These are phyloP conservation scores for Rhynchopsitta pachyrhyncha DNA, from an alignment of 2,113 vertebrate genomes.

Conservation along the genomic window DNA sequence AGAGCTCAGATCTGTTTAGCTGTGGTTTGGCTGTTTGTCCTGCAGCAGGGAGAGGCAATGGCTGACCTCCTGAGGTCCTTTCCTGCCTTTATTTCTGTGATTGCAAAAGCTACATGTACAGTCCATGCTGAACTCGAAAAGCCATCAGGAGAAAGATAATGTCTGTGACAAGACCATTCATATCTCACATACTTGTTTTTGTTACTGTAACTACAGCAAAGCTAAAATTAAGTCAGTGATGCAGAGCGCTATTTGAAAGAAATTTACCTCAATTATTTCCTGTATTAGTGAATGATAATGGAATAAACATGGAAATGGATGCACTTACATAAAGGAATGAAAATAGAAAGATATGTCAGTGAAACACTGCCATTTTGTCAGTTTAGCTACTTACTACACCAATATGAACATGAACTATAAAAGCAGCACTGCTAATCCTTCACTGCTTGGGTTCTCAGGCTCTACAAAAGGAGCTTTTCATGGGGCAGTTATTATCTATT, in stretches of 20 bases:
- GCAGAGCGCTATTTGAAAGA: constrained; percentile 15
- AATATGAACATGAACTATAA: not conserved
- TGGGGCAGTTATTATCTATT: not conserved
- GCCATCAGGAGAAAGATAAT: not conserved
- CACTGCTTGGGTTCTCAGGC: not conserved
- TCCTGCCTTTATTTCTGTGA: not conserved
- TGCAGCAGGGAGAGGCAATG: not conserved
- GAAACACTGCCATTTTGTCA: constrained; percentile 27
- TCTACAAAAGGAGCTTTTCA: not conserved
- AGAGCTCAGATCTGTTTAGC: not conserved
- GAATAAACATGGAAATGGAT: constrained; percentile 23
- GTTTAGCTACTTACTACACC: not conserved
- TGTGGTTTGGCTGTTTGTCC: not conserved
- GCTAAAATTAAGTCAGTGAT: constrained; percentile 28
- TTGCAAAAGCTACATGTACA: not conserved
- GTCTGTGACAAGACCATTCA: not conserved
- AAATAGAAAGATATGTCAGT: not conserved
- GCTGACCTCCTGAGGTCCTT: not conserved
- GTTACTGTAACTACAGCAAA: constrained; percentile 31
- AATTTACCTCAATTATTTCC: constrained; percentile 8
- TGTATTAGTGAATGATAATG: constrained; percentile 19
- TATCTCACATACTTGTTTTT: not conserved
- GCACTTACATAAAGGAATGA: not conserved
- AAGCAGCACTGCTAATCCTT: not conserved
- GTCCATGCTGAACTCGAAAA: not conserved